Evolutionary conservation across 1,140 invertebrate species (phyloP).

Genomic region (Sitophilus oryzae): DNA sequence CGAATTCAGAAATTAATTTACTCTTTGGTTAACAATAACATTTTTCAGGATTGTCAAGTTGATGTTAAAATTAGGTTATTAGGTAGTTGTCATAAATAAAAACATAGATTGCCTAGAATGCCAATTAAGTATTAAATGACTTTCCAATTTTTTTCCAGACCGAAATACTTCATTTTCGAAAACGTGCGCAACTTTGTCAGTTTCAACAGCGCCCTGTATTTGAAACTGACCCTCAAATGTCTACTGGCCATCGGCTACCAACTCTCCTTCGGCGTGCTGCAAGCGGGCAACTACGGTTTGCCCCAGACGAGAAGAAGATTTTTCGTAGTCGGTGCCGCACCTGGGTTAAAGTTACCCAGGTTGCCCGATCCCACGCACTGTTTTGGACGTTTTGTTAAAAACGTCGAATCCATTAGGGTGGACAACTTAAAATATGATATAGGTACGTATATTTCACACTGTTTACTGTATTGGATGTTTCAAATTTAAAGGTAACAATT

Average conservation of each 20-base stretch:
- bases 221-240: conserved; percentile 73
- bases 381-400: conserved; percentile 33
- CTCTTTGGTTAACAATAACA: too few relatives aligned
- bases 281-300: conserved; percentile 83
- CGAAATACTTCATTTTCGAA: conserved; percentile 78
- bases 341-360: conserved; percentile 66
- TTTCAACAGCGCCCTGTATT: conserved; percentile 70
- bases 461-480: too few relatives aligned
- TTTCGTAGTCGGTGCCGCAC: conserved; percentile 77
- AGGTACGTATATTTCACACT: not conserved
- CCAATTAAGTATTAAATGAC: too few relatives aligned
- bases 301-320: conserved; percentile 73
- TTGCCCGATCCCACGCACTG: conserved; percentile 74
- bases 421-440: conserved; percentile 49
- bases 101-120: too few relatives aligned
- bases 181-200: conserved; percentile 82
- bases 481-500: not conserved
- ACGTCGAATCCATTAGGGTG: conserved; percentile 57
- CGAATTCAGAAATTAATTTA: too few relatives aligned
- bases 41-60: too few relatives aligned
- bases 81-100: too few relatives aligned
- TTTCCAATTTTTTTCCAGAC: too few relatives aligned
- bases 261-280: conserved; percentile 76
- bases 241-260: conserved; percentile 82
- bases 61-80: too few relatives aligned